Base-by-base conservation (phyloP, 2,888 invertebrate species). In the Andrena camellia region DNA sequence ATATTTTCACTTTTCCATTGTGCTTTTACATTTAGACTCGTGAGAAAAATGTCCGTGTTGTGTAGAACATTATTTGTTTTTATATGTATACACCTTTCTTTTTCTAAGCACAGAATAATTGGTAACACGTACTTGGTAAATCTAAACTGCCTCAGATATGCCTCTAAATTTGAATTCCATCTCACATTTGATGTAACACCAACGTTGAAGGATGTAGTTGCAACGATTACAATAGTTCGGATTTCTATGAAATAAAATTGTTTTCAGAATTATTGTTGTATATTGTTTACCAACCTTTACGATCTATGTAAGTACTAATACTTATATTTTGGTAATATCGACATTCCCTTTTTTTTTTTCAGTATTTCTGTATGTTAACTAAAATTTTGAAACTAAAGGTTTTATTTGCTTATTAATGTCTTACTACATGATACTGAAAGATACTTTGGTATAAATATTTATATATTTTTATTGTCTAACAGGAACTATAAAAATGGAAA, bases 191-290 rank as follows among this genome's bases (percentile, higher is more conserved):
- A 82, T 86, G 75, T 83, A 86, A 82, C 77, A 86, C 68, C 66
- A 85, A 75, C n/a, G 72, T 85, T 86, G 85, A 86, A 90, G 87
- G 89, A 88, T 90, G 90, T 90, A 89, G 81, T 85, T 89, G 77
- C 87, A 89, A 85, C 83, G 83, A 84, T 88, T 88, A 76, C 87
- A 87, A 83, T 87, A 90, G 88, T 87, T 88, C 86, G 88, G 85
- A 90, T 91, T 92, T 92, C 89, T 91, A 91, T 87, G 83, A 87
- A 91, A 92, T 92, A 92, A 92, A 92, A 89, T 90, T 92, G 92
- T 92, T 92, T 92, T 91, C 90, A 90, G 90, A 92, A 92, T 86
- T 75, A 81, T 78, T 35, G 17, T 71, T 69, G 73, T 68, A 63
- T 20, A 0, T 73, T 54, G 72, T 57, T 83, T 59, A 42, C 2